A percentile compares a stretch with the other conserved stretches of the same genome.
phyloP scores from a whole-genome alignment of 30 jellyfish, hydroid and myxozoan genomes.

The Hydra vulgaris region DNA sequence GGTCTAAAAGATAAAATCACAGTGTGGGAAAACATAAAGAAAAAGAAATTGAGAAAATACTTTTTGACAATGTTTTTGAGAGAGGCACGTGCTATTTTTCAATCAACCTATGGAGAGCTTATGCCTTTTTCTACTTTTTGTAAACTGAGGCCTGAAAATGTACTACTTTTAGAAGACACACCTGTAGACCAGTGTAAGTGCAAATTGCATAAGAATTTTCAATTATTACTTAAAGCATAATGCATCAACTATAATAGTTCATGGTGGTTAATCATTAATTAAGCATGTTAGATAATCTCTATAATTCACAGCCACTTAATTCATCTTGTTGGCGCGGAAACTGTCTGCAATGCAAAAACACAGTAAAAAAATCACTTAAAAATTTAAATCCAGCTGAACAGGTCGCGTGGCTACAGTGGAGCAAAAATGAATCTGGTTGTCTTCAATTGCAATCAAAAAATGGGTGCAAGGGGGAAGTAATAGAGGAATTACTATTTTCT shows the following conservation, averaged over 20 bases:
- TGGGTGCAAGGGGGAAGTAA: slow-evolving; percentile 16
- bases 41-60: slow-evolving; percentile 31
- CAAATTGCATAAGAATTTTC: slow-evolving; percentile 15
- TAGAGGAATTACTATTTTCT: not conserved
- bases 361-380: not conserved
- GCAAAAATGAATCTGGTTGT: not conserved
- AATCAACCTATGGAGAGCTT: slow-evolving; percentile 22
- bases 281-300: slow-evolving; percentile 19
- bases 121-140: slow-evolving; percentile 17
- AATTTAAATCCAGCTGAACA: no score
- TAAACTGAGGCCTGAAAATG: slow-evolving; percentile 35
- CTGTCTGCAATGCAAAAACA: not conserved
- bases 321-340: slow-evolving; percentile 24
- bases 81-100: slow-evolving; percentile 30
- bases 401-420: not conserved
- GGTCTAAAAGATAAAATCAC: slow-evolving; percentile 29
- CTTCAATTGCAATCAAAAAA: slow-evolving; percentile 14
- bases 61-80: slow-evolving; percentile 37
- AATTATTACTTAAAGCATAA: slow-evolving; percentile 6
- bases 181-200: slow-evolving; percentile 46
- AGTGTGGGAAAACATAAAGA: slow-evolving; percentile 25
- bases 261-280: no score
- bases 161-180: slow-evolving; percentile 31
- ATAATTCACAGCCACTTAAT: slow-evolving; percentile 22
- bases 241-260: slow-evolving; percentile 2